phyloP scores from a whole-genome alignment of 2,797 vertebrate genomes.

The Aselliscus stoliczkanus region DNA sequence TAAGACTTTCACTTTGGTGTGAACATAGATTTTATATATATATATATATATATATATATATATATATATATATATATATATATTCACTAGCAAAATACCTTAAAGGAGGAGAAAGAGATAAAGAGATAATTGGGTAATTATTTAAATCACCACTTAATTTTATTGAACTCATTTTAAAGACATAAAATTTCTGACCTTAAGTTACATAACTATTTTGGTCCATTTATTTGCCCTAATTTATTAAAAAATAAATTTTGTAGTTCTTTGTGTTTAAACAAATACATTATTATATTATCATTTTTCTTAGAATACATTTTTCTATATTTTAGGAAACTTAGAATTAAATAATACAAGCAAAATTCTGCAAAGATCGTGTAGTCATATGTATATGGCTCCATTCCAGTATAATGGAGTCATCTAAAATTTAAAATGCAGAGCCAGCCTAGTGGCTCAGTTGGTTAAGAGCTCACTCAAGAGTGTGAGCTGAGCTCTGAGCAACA shows the following conservation, averaged over 20 bases:
- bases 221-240: neutral
- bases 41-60: neutral
- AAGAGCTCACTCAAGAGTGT: no score
- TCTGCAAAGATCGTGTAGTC: neutral
- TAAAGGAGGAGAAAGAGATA: neutral
- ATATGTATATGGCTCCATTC: neutral
- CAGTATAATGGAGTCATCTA: neutral
- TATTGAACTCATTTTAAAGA: neutral
- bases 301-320: slow-evolving; percentile 24
- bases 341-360: slow-evolving; percentile 33
- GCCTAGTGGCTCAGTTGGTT: no score
- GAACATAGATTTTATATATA: neutral
- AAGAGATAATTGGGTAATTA: neutral
- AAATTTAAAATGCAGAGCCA: slow-evolving; percentile 56
- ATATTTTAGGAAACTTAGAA: neutral
- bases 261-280: slow-evolving; percentile 24
- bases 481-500: no score
- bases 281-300: neutral
- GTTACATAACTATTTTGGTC: neutral
- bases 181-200: neutral
- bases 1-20: neutral
- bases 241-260: slow-evolving; percentile 21
- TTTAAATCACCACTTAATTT: neutral
- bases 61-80: neutral
- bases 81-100: neutral